These are phyloP conservation scores for Aspidoscelis tigris DNA, from an alignment of 2,113 vertebrate genomes.

Conservation along the genomic window DNA sequence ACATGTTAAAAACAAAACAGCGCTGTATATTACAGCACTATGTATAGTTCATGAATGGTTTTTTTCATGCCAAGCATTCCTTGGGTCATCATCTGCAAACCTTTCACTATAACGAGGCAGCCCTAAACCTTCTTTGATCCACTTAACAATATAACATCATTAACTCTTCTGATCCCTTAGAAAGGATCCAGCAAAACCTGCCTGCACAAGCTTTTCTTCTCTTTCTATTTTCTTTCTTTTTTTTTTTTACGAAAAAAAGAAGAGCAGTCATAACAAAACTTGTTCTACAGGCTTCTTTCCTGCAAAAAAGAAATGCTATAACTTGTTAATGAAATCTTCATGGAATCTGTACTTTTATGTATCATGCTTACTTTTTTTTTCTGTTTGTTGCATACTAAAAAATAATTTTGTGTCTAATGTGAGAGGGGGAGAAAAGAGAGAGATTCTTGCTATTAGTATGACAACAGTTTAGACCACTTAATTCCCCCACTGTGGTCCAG, in stretches of 20 bases:
- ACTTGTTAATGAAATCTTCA: constrained; percentile 28
- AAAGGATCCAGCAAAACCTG: constrained; percentile 49
- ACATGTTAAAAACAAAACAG: too few species aligned
- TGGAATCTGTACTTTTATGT: neutral
- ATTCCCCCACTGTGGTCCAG: neutral
- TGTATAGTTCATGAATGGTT: too few species aligned
- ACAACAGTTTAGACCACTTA: neutral
- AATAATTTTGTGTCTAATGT: too few species aligned
- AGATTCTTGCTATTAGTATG: too few species aligned
- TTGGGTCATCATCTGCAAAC: neutral
- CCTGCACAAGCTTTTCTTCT: constrained; percentile 35
- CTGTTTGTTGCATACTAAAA: too few species aligned
- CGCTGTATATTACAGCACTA: too few species aligned
- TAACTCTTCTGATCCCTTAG: constrained; percentile 27
- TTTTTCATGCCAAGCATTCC: constrained; percentile 4
- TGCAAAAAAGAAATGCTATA: constrained; percentile 45
- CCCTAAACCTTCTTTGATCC: neutral
- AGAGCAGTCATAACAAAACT: constrained; percentile 50
- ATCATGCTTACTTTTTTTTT: neutral
- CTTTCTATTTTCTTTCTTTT: neutral
- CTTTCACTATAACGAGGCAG: neutral
- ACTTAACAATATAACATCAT: constrained; percentile 10
- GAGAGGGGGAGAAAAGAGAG: too few species aligned
- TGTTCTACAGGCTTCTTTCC: constrained; percentile 65
- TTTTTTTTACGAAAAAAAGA: constrained; percentile 26